Evolutionary conservation across 2,113 vertebrate species (phyloP).

Genomic region (Lagopus muta): DNA sequence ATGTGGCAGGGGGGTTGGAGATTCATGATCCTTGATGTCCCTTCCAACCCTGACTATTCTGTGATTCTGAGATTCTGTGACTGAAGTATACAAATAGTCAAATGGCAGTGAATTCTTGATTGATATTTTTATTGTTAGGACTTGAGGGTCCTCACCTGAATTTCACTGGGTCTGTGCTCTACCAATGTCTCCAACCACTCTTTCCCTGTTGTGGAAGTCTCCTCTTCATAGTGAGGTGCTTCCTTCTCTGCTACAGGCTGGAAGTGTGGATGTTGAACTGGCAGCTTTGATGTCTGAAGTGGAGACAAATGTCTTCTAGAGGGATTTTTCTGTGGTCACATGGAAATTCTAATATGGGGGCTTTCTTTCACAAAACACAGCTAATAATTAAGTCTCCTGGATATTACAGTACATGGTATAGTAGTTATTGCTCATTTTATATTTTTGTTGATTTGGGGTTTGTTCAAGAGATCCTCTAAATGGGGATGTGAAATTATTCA

Average conservation of each 20-base stretch:
- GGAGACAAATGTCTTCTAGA: background rate
- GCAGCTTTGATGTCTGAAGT: background rate
- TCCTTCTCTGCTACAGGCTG: background rate
- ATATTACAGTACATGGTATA: background rate
- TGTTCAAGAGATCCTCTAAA: background rate
- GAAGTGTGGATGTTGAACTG: background rate
- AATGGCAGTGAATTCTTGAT: background rate
- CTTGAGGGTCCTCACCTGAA: background rate
- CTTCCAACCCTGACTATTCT: too few species aligned
- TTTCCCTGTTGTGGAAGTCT: background rate
- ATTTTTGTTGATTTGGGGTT: background rate
- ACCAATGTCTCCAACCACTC: background rate
- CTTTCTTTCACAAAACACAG: background rate
- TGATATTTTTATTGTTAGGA: background rate
- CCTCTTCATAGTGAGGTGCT: background rate
- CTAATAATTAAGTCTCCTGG: background rate
- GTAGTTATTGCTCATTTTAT: background rate
- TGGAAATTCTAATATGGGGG: rapidly evolving
- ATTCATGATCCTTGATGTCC: too few species aligned
- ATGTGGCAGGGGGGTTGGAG: too few species aligned
- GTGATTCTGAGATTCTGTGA: too few species aligned
- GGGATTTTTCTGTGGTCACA: background rate
- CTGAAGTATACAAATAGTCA: background rate
- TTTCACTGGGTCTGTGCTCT: background rate
- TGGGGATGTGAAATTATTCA: background rate